Base-by-base conservation (phyloP, 1,140 invertebrate genomes). In the Heliconius hermathena region DNA sequence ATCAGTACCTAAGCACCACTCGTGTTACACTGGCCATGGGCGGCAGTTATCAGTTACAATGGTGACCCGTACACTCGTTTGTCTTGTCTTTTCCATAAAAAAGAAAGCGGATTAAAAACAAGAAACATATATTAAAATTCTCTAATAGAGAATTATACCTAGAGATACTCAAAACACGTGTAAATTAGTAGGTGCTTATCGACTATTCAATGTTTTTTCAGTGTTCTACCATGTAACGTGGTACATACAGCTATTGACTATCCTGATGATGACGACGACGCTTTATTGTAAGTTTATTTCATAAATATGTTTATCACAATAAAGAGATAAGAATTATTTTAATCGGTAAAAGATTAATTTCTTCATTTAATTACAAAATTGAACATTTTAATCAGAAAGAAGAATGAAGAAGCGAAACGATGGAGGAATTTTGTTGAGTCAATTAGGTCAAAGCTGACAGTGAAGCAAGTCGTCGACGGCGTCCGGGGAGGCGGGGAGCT, bases 391-490 rank as follows among this genome's bases (percentile, higher is more conserved):
- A 71, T 36, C 38, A 95, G 94, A 70, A 89, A 85, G 76, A 91
- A 94, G 79, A 88, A 87, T 22, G 95, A 95, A 80, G 95, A 95
- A 71, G 95, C 94, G 22, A 96, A 95, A 77, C 95, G 95, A 79
- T 97, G 97, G 96, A 95, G 95, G 70, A 95, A 89, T 82, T 97
- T 97, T 88, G 96, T 97, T 49, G 96, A 96, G 79, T 97, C 97
- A 16, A 96, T 97, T 82, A 95, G 97, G 86, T 97, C 97, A 20
- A 97, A 98, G 88, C 92, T 98, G 82, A 97, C 97, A 9, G 97
- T 98, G 36, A 97, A 97, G 81, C 97, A 98, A 95, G 97, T 98
- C 1, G 97, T 98, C 1, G 97, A 97, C 87, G 96, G 96, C 1
- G 97, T 98, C 3, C 94, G 96, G 73, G 95, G 95, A 52, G 97